phyloP scores from a whole-genome alignment of 1,140 invertebrate species.

The Drosophila orena region DNA sequence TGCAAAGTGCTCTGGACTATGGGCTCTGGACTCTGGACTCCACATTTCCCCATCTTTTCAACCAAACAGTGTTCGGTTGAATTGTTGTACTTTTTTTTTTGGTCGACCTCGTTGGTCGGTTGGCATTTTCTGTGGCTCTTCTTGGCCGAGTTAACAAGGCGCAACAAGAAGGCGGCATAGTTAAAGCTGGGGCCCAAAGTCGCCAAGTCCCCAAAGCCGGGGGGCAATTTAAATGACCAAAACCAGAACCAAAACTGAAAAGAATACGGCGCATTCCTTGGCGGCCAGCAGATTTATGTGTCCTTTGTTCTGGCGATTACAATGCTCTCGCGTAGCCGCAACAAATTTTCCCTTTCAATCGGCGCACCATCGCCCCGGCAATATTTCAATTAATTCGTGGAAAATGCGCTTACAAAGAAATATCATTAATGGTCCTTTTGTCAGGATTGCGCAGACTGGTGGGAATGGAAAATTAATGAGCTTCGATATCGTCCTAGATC shows the following conservation, averaged over 20 bases:
- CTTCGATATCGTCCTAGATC: slow-evolving; percentile 5
- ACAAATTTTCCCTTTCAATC: slow-evolving; percentile 77
- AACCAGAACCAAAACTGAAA: slow-evolving; percentile 12
- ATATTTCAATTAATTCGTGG: slow-evolving; percentile 78
- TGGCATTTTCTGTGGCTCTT: slow-evolving; percentile 40
- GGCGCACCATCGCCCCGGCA: slow-evolving; percentile 29
- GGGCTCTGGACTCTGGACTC: too few relatives aligned
- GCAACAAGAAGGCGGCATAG: slow-evolving; percentile 70
- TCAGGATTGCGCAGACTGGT: slow-evolving; percentile 1
- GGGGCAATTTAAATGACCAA: slow-evolving; percentile 75
- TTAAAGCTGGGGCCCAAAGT: slow-evolving; percentile 61
- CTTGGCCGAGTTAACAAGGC: slow-evolving; percentile 50
- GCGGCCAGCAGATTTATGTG: slow-evolving; percentile 68
- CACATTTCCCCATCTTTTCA: neutral
- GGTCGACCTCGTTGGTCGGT: neutral
- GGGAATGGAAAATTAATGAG: slow-evolving; percentile 25
- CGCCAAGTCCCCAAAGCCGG: slow-evolving; percentile 57
- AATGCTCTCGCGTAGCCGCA: slow-evolving; percentile 55
- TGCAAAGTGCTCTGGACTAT: slow-evolving; percentile 52
- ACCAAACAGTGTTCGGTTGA: slow-evolving; percentile 13
- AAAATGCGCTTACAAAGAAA: slow-evolving; percentile 46
- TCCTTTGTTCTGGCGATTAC: slow-evolving; percentile 65
- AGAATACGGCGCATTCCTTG: slow-evolving; percentile 38
- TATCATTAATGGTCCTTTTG: slow-evolving; percentile 33
- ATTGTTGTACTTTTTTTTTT: slow-evolving; percentile 26